Conservation (phyloP, 2,888 invertebrate genomes). For the Noctua comes region DNA sequence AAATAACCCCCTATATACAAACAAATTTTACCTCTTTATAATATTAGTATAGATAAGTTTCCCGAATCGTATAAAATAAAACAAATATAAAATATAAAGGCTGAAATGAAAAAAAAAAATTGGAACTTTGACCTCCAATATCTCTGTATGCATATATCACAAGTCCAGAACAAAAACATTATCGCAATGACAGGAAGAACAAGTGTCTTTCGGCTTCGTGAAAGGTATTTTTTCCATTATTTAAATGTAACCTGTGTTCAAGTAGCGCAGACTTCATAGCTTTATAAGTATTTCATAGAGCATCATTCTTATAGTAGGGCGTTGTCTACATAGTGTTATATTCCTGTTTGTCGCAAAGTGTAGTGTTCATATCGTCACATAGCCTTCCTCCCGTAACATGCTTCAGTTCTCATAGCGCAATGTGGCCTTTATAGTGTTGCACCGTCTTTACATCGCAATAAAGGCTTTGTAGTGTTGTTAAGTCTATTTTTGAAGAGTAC, state of each 20-base stretch:
- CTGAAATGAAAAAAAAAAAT: too few relatives aligned
- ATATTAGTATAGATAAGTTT: too few relatives aligned
- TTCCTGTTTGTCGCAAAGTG: background rate
- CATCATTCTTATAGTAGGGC: background rate
- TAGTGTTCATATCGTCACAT: slow-evolving; percentile 2
- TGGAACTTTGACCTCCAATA: too few relatives aligned
- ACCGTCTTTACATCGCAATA: slow-evolving; percentile 8
- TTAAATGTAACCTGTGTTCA: background rate
- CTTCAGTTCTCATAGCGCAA: background rate
- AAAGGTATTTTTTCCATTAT: too few relatives aligned
- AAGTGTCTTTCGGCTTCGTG: too few relatives aligned
- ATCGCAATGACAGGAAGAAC: too few relatives aligned
- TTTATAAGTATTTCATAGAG: background rate
- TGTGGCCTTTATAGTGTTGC: background rate
- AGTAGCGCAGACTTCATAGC: background rate
- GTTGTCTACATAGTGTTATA: slow-evolving; percentile 2
- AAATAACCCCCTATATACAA: too few relatives aligned
- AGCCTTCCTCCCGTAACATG: background rate
- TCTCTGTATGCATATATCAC: too few relatives aligned
- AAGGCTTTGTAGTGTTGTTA: slow-evolving; percentile 9
- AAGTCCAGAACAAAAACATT: too few relatives aligned
- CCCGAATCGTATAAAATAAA: too few relatives aligned
- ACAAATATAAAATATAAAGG: too few relatives aligned
- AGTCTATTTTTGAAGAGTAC: background rate
- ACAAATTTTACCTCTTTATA: too few relatives aligned